Conservation (phyloP, 2,113 vertebrate species). For the Lucifuga dentata region DNA sequence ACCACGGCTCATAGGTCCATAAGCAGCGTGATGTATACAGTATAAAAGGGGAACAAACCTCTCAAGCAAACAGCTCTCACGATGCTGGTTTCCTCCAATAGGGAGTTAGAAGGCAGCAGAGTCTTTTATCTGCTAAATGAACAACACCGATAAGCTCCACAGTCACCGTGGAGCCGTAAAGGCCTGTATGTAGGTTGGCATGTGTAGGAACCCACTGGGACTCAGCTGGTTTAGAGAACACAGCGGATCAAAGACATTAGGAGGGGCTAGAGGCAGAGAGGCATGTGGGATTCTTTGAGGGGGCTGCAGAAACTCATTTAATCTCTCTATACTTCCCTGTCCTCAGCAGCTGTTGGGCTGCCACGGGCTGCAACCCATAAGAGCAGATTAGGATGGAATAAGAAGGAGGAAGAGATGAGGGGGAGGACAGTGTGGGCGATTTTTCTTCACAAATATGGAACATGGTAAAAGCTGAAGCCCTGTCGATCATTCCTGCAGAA, state of each 20-base stretch:
- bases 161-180: slow-evolving; percentile 39
- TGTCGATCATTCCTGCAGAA: slow-evolving; percentile 50
- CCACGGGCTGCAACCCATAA: slow-evolving; percentile 71
- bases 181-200: slow-evolving; percentile 50
- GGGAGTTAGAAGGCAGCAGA: slow-evolving; percentile 25
- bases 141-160: slow-evolving; percentile 38
- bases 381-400: slow-evolving; percentile 73
- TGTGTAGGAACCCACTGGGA: slow-evolving; percentile 50
- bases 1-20: too few species aligned
- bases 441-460: slow-evolving; percentile 60
- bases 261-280: slow-evolving; percentile 57
- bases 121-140: slow-evolving; percentile 52
- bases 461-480: slow-evolving; percentile 27
- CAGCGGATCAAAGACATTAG: slow-evolving; percentile 69
- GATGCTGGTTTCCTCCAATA: slow-evolving; percentile 35
- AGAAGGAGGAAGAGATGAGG: slow-evolving; percentile 47
- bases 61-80: slow-evolving; percentile 31
- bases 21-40: neutral
- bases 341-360: slow-evolving; percentile 77
- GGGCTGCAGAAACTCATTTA: slow-evolving; percentile 71
- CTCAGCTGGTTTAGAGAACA: slow-evolving; percentile 45
- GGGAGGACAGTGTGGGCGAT: neutral
- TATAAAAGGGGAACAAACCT: slow-evolving; percentile 16
- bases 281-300: slow-evolving; percentile 67
- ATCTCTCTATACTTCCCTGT: slow-evolving; percentile 73